Evolutionary conservation across 2,888 invertebrate species (phyloP).

Genomic region (Phlogophora meticulosa): DNA sequence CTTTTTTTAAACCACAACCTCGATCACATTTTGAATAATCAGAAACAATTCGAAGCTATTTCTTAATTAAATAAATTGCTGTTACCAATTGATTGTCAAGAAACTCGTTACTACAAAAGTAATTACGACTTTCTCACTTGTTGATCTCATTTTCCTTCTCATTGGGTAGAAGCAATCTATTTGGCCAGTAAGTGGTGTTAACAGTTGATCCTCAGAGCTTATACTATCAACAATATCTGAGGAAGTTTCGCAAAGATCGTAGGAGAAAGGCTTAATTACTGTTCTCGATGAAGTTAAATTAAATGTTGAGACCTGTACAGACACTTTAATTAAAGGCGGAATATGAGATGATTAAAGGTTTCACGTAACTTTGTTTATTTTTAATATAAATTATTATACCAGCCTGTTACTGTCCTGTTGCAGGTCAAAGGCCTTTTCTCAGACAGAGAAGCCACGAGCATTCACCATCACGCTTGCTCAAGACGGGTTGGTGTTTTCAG

Average conservation of each 20-base stretch:
- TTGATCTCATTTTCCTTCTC: conserved; percentile 75
- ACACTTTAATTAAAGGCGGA: conserved; percentile 40
- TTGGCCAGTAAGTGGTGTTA: conserved; percentile 66
- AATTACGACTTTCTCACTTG: conserved; percentile 77
- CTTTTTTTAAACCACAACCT: no score
- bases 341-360: conserved; percentile 15
- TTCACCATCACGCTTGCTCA: no score
- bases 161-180: conserved; percentile 73
- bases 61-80: conserved; percentile 49
- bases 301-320: conserved; percentile 53
- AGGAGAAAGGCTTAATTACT: conserved; percentile 62
- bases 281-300: conserved; percentile 70
- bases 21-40: conserved; percentile 21
- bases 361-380: background rate
- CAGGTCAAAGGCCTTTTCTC: no score
- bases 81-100: conserved; percentile 69
- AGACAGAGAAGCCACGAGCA: no score
- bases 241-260: conserved; percentile 61
- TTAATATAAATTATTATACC: no score
- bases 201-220: conserved; percentile 66
- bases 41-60: conserved; percentile 31
- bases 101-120: conserved; percentile 70
- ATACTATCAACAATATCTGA: conserved; percentile 68
- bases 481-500: no score
- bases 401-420: no score